Evolutionary conservation across 2,888 invertebrate species (phyloP), one percentile per base, ranked within the genome.

Genomic region (Ypsolopha sequella): DNA sequence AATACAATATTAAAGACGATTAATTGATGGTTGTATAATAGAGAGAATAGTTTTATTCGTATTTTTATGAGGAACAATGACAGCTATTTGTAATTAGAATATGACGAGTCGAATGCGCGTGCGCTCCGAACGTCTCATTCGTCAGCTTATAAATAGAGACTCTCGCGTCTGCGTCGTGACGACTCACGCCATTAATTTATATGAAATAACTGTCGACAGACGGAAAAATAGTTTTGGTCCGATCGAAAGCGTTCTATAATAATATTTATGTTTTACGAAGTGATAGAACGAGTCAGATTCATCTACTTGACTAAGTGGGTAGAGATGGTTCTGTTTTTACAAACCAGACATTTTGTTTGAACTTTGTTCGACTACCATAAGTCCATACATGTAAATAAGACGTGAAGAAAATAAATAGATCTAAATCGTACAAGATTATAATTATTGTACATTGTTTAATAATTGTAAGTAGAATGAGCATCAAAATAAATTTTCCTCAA

Each of bases 201-300:
- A 85, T 85, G 82, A 86, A 85, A 86, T 86, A 85, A 84, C 84
- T 85, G 86, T 85, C 82, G 84, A 81, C 85, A 84, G 80, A 78
- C 77, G 73, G 78, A 85, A 85, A 86, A 86, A 85, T 82, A 80
- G 45, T 51, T 52, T 54, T 43, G 82, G 76, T 82, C 74, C 73
- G 75, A 80, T 81, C 69, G 74, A 70, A 77, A 80, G 77, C 68
- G 80, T 85, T 81, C 80, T 71, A 70, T 70, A 72, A 78, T 86
- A 84, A 85, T 84, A 82, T 86, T 86, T 82, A 84, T 84, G 81
- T 84, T 85, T 80, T 78, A 84, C 80, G 77, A 70, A 81, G 78
- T 75, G 75, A 73, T 72, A 51, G 53, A n/a, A 50, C 51, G 43
- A 52, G 51, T 53, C 33, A 4, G 10, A 51, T 46, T 36, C 36